Base-by-base conservation (phyloP, 2,113 vertebrate species). In the Furnarius figulus region DNA sequence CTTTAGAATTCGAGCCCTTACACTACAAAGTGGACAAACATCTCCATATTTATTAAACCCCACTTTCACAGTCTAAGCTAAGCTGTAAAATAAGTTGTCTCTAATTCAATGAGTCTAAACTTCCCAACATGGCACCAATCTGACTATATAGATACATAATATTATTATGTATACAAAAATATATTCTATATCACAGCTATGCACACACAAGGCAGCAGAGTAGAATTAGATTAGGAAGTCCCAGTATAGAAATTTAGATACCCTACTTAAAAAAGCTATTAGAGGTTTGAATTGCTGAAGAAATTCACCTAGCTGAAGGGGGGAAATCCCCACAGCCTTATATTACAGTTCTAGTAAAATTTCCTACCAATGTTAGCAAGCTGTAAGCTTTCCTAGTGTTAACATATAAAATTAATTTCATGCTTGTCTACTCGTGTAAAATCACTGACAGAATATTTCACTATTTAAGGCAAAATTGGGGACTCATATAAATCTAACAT, bases 351-450 rank as follows among this genome's bases (percentile, higher is more conserved):
- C 83, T 42, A 90, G 93, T 80, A 94, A 95, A 95, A 93, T 87
- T 93, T 94, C 52, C 53, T 82, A 90, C 42, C 61, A 42, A 22
- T 78, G 44, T 70, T 93, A 93, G 85, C 83, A 91, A 96, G 79
- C 72, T 91, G 83, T 65, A 95, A 94, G 92, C 86, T 96, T 96
- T 92, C 88, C 73, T 96, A 62, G 88, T 82, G 28, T 42, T 96
- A 94, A 93, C 94, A 89, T 92, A 92, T 81, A 90, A 95, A 96
- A 94, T 96, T 95, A 96, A 95, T 97, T 96, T 96, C 93, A 96
- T 96, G 90, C 93, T 92, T 96, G 96, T 96, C 96, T 96, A 95
- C 92, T 92, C 90, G 89, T 82, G 90, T 96, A 95, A 95, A 96
- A 85, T 97, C 93, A 96, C 72, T 85, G 75, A 70, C 59, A 90